Evolutionary conservation across 2,797 vertebrate genomes (phyloP).

Genomic region (Lindbergichthys nudifrons): DNA sequence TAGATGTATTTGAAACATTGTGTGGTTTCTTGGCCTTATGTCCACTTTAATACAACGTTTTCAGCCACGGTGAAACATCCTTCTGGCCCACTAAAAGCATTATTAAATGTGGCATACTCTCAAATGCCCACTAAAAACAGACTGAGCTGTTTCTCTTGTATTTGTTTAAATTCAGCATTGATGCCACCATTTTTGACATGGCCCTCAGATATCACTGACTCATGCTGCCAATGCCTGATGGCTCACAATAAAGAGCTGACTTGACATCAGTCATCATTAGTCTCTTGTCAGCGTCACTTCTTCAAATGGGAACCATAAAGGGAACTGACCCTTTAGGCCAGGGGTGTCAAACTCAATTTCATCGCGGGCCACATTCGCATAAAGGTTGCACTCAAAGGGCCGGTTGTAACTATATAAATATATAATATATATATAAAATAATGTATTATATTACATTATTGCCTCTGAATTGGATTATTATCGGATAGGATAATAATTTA

Average conservation of each 20-base stretch:
- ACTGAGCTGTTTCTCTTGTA: not conserved
- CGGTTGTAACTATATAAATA: no score
- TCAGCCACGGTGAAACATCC: not conserved
- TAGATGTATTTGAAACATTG: not conserved
- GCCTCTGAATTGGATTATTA: no score
- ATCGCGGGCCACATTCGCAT: no score
- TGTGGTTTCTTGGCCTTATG: not conserved
- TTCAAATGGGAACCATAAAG: slow-evolving; percentile 37
- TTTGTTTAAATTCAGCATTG: not conserved
- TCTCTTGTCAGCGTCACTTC: slow-evolving; percentile 32
- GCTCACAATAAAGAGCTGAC: slow-evolving; percentile 31
- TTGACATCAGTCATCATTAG: slow-evolving; percentile 48
- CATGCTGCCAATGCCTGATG: slow-evolving; percentile 24
- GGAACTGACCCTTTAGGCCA: slow-evolving; percentile 26
- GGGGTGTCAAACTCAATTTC: no score
- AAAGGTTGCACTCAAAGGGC: no score
- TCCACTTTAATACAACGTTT: not conserved
- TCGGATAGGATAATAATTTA: no score
- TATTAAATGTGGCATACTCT: no score
- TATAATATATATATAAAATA: no score
- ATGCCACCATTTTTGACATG: slow-evolving; percentile 1
- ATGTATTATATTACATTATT: no score
- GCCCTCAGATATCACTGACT: slow-evolving; percentile 31
- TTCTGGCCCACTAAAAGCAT: not conserved
- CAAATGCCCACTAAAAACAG: no score